phyloP scores from a whole-genome alignment of 2,888 invertebrate genomes.

The Phymatocera aterrima region DNA sequence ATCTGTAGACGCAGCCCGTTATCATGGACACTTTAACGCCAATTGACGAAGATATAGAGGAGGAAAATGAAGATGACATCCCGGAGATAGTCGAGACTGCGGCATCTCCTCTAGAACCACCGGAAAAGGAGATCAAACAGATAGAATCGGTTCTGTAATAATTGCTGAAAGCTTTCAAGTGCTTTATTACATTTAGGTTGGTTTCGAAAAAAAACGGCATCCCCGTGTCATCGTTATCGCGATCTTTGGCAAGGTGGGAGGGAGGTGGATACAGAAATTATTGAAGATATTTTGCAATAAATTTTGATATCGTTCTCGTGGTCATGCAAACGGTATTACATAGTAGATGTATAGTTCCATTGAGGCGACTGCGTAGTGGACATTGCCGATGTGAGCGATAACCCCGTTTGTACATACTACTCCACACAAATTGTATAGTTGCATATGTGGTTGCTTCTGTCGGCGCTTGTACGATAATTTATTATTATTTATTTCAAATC shows the following conservation, averaged over 20 bases:
- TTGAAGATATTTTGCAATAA: neutral
- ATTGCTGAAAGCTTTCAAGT: conserved; percentile 35
- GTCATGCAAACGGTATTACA: conserved; percentile 2
- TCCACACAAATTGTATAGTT: neutral
- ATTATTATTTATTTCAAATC: conserved; percentile 23
- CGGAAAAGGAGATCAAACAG: conserved; percentile 80
- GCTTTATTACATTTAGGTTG: conserved; percentile 39
- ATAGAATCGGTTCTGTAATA: conserved; percentile 85
- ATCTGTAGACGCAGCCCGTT: conserved; percentile 80
- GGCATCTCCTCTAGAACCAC: conserved; percentile 75
- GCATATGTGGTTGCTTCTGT: too few relatives aligned
- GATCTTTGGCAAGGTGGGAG: neutral
- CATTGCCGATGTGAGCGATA: neutral
- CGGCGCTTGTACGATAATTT: neutral
- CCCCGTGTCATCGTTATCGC: neutral
- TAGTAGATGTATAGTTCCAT: neutral
- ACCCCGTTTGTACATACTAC: neutral
- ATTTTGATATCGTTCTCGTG: conserved; percentile 5
- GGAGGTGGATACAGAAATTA: neutral
- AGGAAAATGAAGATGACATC: conserved; percentile 84
- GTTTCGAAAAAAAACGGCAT: neutral
- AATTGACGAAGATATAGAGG: conserved; percentile 85
- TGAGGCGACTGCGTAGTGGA: neutral
- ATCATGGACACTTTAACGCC: conserved; percentile 86
- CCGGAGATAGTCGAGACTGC: conserved; percentile 89